Base-by-base conservation (phyloP, 1,140 invertebrate genomes). In the Drosophila kikkawai region DNA sequence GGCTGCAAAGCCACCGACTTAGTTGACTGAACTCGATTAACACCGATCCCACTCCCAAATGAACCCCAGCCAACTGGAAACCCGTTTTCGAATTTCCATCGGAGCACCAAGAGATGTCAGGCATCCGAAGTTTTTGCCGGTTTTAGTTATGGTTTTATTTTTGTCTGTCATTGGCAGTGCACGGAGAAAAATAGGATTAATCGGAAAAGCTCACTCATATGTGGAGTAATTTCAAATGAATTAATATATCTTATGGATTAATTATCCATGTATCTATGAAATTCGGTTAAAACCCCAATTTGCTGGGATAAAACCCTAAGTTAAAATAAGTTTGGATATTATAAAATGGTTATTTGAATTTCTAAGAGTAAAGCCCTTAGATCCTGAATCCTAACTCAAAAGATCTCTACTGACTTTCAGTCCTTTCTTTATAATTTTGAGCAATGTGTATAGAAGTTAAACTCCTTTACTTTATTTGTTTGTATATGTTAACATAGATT, bases 11-110 rank as follows among this genome's bases (percentile, higher is more conserved):
- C 41, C 41, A 34, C 34, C 69, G 67, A 42, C 32, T 29, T 73
- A 39, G 55, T 74, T 74, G 67, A 73, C 37, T 73, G 70, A 73
- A 73, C 70, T 51, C 56, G 37, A 51, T 44, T 60, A 57, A 69
- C 51, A 58, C 39, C 41, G 48, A 71, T 56, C 65, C 36, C 68
- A 60, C 39, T 32, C 45, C 45, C 55, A 73, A 42, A 39, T 59
- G 32, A 73, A 71, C 69, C 68, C 32, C 34, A 19, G 36, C 36
- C 69, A 41, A 15, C 37, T 37, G 53, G 19, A 68, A 73, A 74
- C 70, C 37, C 67, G 70, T 74, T 74, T 74, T 60, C 37, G 19
- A 59, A 44, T 51, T 50, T 73, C 45, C 68, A 73, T 32, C 68
- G 22, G 48, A 51, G 53, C 68, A 45, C 12, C 44, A 36, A 34